A percentile compares a stretch with the other conserved stretches of the same genome.
Conservation (phyloP, 2,797 vertebrate species). For the Poecile montanus region DNA sequence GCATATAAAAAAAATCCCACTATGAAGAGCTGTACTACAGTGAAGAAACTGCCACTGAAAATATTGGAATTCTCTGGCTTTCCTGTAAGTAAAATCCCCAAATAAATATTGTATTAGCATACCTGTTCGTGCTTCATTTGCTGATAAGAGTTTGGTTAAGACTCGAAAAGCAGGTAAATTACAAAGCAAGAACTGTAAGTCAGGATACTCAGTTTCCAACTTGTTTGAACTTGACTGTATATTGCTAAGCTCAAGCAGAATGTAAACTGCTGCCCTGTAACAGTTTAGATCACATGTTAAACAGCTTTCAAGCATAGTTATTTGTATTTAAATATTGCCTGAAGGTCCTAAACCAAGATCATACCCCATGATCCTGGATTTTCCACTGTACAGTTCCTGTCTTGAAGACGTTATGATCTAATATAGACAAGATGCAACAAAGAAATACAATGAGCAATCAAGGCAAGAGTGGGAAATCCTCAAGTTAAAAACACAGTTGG, state of each 20-base stretch:
- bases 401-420: background rate
- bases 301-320: slow-evolving; percentile 8
- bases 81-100: background rate
- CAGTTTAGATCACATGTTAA: slow-evolving; percentile 11
- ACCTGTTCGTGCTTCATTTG: slow-evolving; percentile 13
- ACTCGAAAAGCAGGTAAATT: background rate
- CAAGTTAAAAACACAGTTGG: slow-evolving; percentile 16
- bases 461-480: background rate
- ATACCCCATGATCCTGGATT: slow-evolving; percentile 1
- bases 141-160: slow-evolving; percentile 23
- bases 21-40: background rate
- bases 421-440: slow-evolving; percentile 2
- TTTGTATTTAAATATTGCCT: slow-evolving; percentile 31
- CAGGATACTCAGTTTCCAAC: background rate
- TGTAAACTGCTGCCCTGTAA: slow-evolving; percentile 42
- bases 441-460: background rate
- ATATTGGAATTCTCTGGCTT: background rate
- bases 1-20: background rate
- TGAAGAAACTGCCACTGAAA: background rate
- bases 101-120: slow-evolving; percentile 10
- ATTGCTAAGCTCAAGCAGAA: background rate
- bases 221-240: slow-evolving; percentile 40
- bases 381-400: background rate
- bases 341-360: slow-evolving; percentile 15
- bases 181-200: slow-evolving; percentile 6